Base-by-base conservation (phyloP, 2,113 vertebrate genomes). In the Mola mola region DNA sequence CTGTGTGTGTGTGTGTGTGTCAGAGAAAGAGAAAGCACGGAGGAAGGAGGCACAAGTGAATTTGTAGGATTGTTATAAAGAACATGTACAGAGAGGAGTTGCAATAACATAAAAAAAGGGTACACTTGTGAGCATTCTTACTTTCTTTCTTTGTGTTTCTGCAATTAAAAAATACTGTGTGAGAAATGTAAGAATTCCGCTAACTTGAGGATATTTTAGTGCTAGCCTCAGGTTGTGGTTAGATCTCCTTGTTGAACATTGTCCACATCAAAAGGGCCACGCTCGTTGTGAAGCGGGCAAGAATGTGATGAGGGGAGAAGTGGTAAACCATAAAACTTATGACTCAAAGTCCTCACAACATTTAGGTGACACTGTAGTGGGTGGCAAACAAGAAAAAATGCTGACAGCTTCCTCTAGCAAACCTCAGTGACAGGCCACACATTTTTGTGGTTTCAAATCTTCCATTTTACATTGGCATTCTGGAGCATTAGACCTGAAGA, bases 191-290 rank as follows among this genome's bases (percentile, higher is more conserved):
- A n/a, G n/a, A 66, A 51, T 46, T 56, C 16, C 44, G 43, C 24
- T 41, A 4, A 37, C 25, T 61, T 26, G 6, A 44, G 26, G 20
- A 44, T 51, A 51, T 72, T 78, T 72, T 28, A 12, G 33, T 36
- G 1, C 11, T 19, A 43, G 20, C 49, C 36, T 17, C 28, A 66
- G n/a, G 42, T 48, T 61, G 31, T 7, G 64, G 63, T 65, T 36
- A 1, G 5, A 8, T 37, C 38, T 51, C 20, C 19, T 6, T 37
- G 24, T 52, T 64, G 49, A 56, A 60, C 43, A 49, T 3, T 31
- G 44, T 66, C 62, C 66, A 78, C 70, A 64, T 72, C 58, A 75
- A 33, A 72, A 1, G 34, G 42, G n/a, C n/a, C n/a, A 59, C 52
- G 26, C 11, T 26, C 36, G 63, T 34, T 55, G 70, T n/a, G 31